Base-by-base conservation (phyloP, 2,113 vertebrate genomes). In the Desmodus rotundus region DNA sequence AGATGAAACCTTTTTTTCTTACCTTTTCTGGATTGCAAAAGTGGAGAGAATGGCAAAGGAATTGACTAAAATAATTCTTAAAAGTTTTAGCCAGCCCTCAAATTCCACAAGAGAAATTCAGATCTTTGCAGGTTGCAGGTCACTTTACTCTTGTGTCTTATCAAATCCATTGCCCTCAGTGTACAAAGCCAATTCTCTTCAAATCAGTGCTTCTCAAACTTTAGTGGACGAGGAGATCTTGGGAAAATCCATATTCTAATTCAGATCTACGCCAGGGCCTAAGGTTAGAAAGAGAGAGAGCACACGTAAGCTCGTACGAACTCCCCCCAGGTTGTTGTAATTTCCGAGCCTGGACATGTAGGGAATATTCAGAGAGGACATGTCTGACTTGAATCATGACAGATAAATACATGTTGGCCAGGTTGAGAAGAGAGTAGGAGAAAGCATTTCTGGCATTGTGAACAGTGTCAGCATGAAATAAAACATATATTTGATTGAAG, bases 341-440 rank as follows among this genome's bases (percentile, higher is more conserved):
- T 72, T 54, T 78, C 83, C 36, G 94, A 85, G 61, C 80, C n/a
- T 94, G 58, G 80, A 84, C 36, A 76, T 90, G 61, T 26, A 72
- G 54, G 31, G 6, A 86, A 36, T 91, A 52, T 63, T 43, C 73
- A 33, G 36, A 50, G 31, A 95, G 22, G 63, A 81, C 54, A 54
- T 87, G 38, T 87, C 89, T 67, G 45, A 95, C 80, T 56, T 81
- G 54, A 92, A 56, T 87, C 38, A 50, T 63, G 72, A 91, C 86
- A 73, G 1, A 3, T 91, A 91, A 80, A 47, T 63, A 24, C 0
- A 0, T n/a, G 7, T 52, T 54, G 31, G 10, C 65, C 65, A 73
- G 33, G 45, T 95, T 56, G 54, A 81, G 52, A 63, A 72, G 86
- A 52, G 65, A 63, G 14, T 24, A 58, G 72, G 72, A 22, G 28